Evolutionary conservation across 2,113 vertebrate species (phyloP).

Genomic region (Xerus inauris): DNA sequence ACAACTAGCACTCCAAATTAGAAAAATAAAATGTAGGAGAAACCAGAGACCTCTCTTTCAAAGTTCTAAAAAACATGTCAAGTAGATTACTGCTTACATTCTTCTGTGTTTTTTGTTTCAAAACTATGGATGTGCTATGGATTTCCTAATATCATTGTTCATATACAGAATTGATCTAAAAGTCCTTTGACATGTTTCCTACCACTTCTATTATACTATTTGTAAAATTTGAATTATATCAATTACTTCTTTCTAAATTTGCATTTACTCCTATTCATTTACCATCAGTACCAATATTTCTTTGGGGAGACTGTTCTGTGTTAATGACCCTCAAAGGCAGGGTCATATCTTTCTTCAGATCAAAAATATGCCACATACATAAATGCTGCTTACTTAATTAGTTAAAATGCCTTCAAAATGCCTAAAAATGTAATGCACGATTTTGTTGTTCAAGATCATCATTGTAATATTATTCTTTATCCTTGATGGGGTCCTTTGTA

Average conservation of each 20-base stretch:
- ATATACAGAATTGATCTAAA: neutral
- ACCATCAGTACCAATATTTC: neutral
- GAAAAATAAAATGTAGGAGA: conserved; percentile 9
- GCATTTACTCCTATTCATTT: neutral
- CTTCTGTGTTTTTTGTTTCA: neutral
- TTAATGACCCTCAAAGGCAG: neutral
- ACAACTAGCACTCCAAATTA: neutral
- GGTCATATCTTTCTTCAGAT: neutral
- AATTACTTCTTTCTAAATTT: conserved; percentile 22
- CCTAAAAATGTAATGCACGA: neutral
- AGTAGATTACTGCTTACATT: neutral
- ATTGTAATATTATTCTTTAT: conserved; percentile 8
- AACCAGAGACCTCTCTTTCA: neutral
- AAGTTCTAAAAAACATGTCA: conserved; percentile 9
- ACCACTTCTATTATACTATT: neutral
- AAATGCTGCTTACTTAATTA: neutral
- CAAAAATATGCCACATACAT: neutral
- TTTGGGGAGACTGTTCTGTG: neutral
- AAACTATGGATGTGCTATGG: neutral
- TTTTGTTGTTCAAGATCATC: neutral
- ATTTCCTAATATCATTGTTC: neutral
- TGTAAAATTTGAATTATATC: conserved; percentile 12
- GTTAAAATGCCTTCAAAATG: neutral
- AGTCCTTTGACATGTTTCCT: neutral
- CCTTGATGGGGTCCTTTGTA: neutral